Conservation (phyloP, 2,113 vertebrate species). For the Neomonachus schauinslandi region DNA sequence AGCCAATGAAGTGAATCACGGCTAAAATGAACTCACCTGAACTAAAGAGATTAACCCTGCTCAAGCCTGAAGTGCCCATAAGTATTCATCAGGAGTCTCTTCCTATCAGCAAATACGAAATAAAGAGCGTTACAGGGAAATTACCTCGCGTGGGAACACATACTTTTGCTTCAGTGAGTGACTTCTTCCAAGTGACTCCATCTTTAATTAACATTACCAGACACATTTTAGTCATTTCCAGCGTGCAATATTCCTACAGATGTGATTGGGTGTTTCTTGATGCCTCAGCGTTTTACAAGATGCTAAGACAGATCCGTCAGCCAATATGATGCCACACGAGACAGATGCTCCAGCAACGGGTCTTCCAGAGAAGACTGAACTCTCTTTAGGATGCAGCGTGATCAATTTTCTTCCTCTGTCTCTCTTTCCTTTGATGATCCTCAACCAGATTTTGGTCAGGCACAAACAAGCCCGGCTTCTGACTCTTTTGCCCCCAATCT, state of each 20-base stretch:
- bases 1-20: slow-evolving; percentile 96
- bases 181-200: slow-evolving; percentile 32
- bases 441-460: neutral
- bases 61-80: slow-evolving; percentile 80
- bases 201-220: neutral
- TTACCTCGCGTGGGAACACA: slow-evolving; percentile 2
- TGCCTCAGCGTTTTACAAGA: neutral
- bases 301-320: fast-evolving
- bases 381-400: fast-evolving
- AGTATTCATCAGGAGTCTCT: slow-evolving; percentile 79
- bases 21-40: slow-evolving; percentile 99
- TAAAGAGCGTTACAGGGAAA: slow-evolving; percentile 60
- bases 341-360: neutral
- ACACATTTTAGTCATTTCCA: neutral
- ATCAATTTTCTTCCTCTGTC: fast-evolving
- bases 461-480: neutral
- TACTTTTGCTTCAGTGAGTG: slow-evolving; percentile 36
- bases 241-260: neutral
- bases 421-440: neutral
- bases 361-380: neutral
- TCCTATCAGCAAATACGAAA: slow-evolving; percentile 78
- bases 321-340: fast-evolving
- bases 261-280: neutral
- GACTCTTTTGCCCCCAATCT: too few relatives aligned
- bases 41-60: slow-evolving; percentile 96